Conservation (phyloP, 2,888 invertebrate species). For the Epinotia demarniana region DNA sequence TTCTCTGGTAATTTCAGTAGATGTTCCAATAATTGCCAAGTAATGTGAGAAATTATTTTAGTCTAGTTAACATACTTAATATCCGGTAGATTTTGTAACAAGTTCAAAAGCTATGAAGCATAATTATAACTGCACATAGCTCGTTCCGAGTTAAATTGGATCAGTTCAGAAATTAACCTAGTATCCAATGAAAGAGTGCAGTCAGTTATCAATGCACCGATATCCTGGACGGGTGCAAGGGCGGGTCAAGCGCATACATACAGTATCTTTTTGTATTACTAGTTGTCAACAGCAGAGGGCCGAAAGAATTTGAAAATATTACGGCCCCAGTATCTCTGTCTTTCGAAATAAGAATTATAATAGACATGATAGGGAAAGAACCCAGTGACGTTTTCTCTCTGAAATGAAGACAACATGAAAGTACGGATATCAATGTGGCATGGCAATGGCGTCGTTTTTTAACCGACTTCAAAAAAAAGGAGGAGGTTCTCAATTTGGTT, state of each 20-base stretch:
- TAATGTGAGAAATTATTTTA: too few relatives aligned
- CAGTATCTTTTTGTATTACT: constrained; percentile 9
- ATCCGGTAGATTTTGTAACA: background rate
- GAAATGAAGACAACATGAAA: too few relatives aligned
- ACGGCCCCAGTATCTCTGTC: background rate
- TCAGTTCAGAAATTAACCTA: constrained; percentile 33
- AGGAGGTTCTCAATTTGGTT: too few relatives aligned
- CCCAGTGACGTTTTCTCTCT: too few relatives aligned
- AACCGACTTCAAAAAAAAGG: too few relatives aligned
- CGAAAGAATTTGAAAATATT: background rate
- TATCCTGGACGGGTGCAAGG: constrained; percentile 37
- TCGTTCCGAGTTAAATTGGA: constrained; percentile 12
- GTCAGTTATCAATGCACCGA: constrained; percentile 40
- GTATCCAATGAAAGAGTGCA: constrained; percentile 40
- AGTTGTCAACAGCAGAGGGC: background rate
- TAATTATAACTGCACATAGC: background rate
- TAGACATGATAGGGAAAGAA: too few relatives aligned
- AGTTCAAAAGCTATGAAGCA: background rate
- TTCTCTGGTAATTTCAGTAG: background rate
- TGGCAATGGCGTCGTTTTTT: too few relatives aligned
- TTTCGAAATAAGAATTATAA: too few relatives aligned
- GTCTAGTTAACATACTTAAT: too few relatives aligned
- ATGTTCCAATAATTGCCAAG: background rate
- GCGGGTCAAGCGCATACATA: constrained; percentile 10
- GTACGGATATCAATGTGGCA: too few relatives aligned